These are phyloP conservation scores for Drosophila setifemur DNA, from an alignment of 1,140 invertebrate species.

Conservation along the genomic window DNA sequence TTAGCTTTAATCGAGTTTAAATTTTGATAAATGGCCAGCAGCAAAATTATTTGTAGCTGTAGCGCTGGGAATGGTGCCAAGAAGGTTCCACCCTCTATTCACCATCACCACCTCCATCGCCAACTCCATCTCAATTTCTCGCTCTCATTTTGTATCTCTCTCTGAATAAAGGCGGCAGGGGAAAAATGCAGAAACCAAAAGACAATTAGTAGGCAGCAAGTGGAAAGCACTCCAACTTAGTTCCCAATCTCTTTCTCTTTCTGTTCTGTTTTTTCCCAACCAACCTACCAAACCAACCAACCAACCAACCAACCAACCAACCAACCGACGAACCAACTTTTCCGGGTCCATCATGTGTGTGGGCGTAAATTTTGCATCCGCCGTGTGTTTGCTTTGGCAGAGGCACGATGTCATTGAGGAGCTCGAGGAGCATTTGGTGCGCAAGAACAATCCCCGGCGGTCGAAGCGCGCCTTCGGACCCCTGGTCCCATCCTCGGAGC, in stretches of 20 bases:
- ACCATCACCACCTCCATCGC: no score
- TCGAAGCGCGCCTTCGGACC: conserved; percentile 84
- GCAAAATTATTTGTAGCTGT: conserved; percentile 37
- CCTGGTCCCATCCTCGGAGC: conserved; percentile 83
- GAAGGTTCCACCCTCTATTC: not conserved
- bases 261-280: conserved; percentile 6
- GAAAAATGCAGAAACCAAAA: conserved; percentile 76
- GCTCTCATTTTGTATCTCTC: conserved; percentile 31
- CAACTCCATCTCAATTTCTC: no score
- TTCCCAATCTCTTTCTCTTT: conserved; percentile 13
- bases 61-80: conserved; percentile 4
- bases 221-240: conserved; percentile 56
- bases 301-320: not conserved
- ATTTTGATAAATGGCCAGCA: conserved; percentile 73
- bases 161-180: conserved; percentile 48
- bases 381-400: conserved; percentile 43
- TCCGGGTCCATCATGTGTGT: not conserved
- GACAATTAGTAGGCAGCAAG: conserved; percentile 76
- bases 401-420: conserved; percentile 83
- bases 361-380: not conserved
- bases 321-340: not conserved
- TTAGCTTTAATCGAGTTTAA: conserved; percentile 74
- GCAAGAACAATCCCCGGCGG: conserved; percentile 82
- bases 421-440: conserved; percentile 82
- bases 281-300: not conserved